Evolutionary conservation across 2,888 invertebrate genomes (phyloP).

Genomic region (Protula sp.): DNA sequence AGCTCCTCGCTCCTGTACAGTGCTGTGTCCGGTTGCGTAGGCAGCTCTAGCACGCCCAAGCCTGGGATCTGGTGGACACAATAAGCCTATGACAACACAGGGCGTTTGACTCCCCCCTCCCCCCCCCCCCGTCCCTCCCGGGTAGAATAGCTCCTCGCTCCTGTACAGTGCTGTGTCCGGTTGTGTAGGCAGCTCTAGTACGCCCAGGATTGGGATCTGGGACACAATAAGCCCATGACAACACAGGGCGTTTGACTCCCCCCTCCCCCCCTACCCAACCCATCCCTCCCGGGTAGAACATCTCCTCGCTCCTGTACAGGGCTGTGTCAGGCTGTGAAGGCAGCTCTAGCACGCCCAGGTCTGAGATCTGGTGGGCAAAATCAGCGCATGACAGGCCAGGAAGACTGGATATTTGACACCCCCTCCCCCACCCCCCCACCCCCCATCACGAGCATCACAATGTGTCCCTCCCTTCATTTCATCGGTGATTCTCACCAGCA

Average conservation of each 20-base stretch:
- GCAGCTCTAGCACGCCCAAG: constrained; percentile 66
- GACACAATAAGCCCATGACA: not conserved
- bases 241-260: too few relatives aligned
- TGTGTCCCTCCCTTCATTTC: too few relatives aligned
- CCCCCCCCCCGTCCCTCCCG: too few relatives aligned
- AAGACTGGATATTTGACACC: too few relatives aligned
- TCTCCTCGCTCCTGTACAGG: constrained; percentile 55
- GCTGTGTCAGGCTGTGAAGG: constrained; percentile 69
- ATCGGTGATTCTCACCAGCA: too few relatives aligned
- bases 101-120: too few relatives aligned
- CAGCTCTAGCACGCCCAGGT: constrained; percentile 65
- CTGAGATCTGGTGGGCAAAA: constrained; percentile 13
- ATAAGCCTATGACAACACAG: not conserved
- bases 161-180: constrained; percentile 66
- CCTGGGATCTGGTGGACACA: constrained; percentile 26
- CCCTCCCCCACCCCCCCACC: too few relatives aligned
- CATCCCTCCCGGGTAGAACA: too few relatives aligned
- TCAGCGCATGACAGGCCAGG: not conserved
- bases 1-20: constrained; percentile 55
- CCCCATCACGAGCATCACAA: too few relatives aligned
- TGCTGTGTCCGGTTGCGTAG: constrained; percentile 68
- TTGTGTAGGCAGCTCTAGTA: constrained; percentile 65
- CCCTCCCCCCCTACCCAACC: too few relatives aligned
- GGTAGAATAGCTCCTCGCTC: constrained; percentile 42
- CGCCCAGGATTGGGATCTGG: constrained; percentile 57